Conservation (phyloP, 2,888 invertebrate species). For the Drosophila subsilvestris region DNA sequence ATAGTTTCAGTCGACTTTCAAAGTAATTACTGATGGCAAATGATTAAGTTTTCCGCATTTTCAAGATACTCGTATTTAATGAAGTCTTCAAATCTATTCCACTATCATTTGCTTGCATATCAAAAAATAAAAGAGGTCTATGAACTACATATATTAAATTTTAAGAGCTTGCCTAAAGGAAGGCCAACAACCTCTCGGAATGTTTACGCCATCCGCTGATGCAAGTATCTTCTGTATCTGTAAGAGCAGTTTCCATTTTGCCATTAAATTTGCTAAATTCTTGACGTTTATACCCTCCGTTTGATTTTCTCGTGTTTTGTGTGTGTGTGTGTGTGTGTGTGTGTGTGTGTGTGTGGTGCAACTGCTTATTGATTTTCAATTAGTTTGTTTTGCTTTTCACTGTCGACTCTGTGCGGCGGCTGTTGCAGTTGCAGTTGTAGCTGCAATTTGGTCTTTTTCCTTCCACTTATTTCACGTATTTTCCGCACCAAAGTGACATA, state of each 20-base stretch:
- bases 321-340: too few relatives aligned
- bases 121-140: too few relatives aligned
- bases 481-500: constrained; percentile 70
- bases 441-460: constrained; percentile 42
- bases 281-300: constrained; percentile 8
- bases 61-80: background rate
- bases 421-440: too few relatives aligned
- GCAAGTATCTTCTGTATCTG: constrained; percentile 7
- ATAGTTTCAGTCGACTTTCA: constrained; percentile 9
- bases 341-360: constrained; percentile 11
- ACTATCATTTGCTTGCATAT: too few relatives aligned
- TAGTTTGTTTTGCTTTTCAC: constrained; percentile 61
- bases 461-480: constrained; percentile 40
- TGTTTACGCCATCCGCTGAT: background rate
- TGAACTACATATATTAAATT: too few relatives aligned
- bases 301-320: constrained; percentile 11
- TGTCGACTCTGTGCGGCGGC: background rate
- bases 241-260: constrained; percentile 40
- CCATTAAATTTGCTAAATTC: constrained; percentile 55
- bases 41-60: constrained; percentile 42
- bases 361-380: constrained; percentile 75
- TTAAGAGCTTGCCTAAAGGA: too few relatives aligned
- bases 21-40: constrained; percentile 38
- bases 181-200: constrained; percentile 9
- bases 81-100: background rate